Evolutionary conservation across 2,797 vertebrate genomes (phyloP).

Genomic region (Vespertilio murinus): DNA sequence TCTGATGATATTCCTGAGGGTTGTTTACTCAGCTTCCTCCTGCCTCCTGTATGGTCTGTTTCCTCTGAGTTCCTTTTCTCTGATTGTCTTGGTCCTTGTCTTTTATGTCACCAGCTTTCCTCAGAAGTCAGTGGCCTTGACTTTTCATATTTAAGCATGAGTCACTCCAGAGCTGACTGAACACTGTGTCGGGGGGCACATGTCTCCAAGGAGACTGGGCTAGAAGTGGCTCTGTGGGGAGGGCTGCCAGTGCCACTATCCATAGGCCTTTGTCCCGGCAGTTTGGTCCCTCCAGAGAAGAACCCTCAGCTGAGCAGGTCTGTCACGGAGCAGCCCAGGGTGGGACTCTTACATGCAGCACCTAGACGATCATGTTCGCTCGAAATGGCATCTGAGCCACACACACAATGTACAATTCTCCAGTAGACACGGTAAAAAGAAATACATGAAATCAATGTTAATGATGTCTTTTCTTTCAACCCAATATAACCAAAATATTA

Average conservation of each 20-base stretch:
- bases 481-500: neutral
- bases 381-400: neutral
- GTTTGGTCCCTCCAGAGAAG: neutral
- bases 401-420: neutral
- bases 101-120: constrained; percentile 45
- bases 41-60: neutral
- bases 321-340: neutral
- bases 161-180: neutral
- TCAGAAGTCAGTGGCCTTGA: constrained; percentile 46
- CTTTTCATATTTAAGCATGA: constrained; percentile 33
- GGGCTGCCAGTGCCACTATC: neutral
- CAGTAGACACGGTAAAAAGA: neutral
- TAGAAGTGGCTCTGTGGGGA: neutral
- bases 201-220: neutral
- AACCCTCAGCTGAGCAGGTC: neutral
- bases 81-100: constrained; percentile 53
- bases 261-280: neutral
- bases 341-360: neutral
- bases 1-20: neutral
- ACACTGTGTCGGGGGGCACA: neutral
- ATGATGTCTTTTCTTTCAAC: neutral
- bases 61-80: constrained; percentile 58
- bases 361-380: neutral
- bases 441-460: neutral
- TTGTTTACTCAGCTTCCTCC: constrained; percentile 38